Evolutionary conservation across 2,797 vertebrate species (phyloP).

Genomic region (Eulemur coronatus): DNA sequence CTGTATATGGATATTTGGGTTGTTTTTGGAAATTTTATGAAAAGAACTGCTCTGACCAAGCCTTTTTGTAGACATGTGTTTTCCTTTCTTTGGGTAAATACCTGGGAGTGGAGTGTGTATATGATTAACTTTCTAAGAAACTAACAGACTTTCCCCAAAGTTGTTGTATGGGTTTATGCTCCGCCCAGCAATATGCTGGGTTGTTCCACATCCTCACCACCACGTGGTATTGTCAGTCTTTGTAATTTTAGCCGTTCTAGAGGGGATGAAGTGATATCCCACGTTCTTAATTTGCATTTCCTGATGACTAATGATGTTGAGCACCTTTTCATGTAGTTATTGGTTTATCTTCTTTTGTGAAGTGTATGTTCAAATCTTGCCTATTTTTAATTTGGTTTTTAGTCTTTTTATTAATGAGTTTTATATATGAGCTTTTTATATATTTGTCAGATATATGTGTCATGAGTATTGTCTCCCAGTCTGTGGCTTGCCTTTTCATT

Average conservation of each 20-base stretch:
- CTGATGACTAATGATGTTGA: not conserved
- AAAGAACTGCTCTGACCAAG: not conserved
- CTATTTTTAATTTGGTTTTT: not conserved
- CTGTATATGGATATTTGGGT: not conserved
- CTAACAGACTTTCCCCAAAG: not conserved
- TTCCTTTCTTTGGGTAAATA: conserved; percentile 23
- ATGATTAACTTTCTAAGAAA: not conserved
- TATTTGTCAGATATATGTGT: not conserved
- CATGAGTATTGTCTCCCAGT: not conserved
- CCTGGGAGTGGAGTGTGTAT: not conserved
- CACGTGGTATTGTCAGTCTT: not conserved
- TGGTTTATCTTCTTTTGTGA: not conserved
- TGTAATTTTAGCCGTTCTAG: not conserved
- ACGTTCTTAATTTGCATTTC: not conserved
- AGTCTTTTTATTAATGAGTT: not conserved
- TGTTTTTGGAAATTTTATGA: conserved; percentile 13
- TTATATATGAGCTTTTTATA: not conserved
- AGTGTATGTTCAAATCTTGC: not conserved
- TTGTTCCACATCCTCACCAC: not conserved
- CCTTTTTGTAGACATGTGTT: not conserved
- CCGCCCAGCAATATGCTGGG: not conserved
- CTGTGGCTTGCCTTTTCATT: not conserved
- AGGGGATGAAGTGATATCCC: not conserved
- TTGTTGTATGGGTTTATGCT: not conserved
- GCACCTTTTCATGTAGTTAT: not conserved